phyloP scores from a whole-genome alignment of 2,797 vertebrate species.

The Lepus townsendii region DNA sequence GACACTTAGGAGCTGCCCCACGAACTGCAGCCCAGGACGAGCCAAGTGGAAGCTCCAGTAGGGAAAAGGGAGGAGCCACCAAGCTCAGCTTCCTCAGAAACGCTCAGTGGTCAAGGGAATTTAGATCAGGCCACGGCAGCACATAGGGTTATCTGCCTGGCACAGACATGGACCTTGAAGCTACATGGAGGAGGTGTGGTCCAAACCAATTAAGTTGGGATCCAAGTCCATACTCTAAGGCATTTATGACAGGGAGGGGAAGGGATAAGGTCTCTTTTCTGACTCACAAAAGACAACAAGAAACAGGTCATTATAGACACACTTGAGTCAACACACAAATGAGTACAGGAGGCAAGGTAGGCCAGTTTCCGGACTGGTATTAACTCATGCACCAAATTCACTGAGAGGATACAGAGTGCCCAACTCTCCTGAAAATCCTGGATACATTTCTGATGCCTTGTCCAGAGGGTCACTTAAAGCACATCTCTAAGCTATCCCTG shows the following conservation, averaged over 20 bases:
- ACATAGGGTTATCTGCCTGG: constrained; percentile 44
- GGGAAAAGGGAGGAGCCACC: constrained; percentile 31
- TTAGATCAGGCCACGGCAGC: constrained; percentile 10
- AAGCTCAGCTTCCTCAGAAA: constrained; percentile 45
- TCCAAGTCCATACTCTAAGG: constrained; percentile 80
- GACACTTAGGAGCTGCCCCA: constrained; percentile 47
- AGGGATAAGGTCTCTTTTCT: constrained; percentile 70
- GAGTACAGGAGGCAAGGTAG: constrained; percentile 23
- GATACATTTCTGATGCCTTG: constrained; percentile 1
- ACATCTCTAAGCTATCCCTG: neutral
- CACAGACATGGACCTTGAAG: constrained; percentile 71
- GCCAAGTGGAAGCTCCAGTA: constrained; percentile 20
- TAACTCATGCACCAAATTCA: constrained; percentile 56
- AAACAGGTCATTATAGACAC: constrained; percentile 59
- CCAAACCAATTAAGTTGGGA: constrained; percentile 74
- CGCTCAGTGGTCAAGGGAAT: constrained; percentile 27
- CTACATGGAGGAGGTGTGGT: constrained; percentile 50
- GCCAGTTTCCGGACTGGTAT: constrained; percentile 48
- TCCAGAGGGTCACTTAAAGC: neutral
- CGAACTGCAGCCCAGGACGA: neutral
- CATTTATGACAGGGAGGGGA: constrained; percentile 84
- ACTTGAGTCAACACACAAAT: constrained; percentile 74
- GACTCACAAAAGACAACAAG: constrained; percentile 78
- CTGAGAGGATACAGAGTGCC: neutral
- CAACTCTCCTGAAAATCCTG: neutral